Evolutionary conservation across 2,888 invertebrate genomes (phyloP).

Genomic region (Dioctria linearis): DNA sequence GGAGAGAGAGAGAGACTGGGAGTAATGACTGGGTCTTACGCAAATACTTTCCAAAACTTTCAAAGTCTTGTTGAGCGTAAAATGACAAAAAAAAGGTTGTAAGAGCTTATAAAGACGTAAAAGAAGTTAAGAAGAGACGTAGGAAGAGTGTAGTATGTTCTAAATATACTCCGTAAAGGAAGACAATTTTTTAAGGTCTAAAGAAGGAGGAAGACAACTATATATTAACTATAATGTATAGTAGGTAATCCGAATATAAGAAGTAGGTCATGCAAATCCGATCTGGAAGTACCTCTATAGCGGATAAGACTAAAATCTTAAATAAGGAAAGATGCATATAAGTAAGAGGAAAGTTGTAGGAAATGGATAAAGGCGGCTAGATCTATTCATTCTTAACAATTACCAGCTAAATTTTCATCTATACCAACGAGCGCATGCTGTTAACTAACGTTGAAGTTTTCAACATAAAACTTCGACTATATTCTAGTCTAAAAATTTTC

Average conservation of each 20-base stretch:
- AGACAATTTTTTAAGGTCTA: not conserved
- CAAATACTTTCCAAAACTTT: conserved; percentile 32
- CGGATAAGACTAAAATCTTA: not conserved
- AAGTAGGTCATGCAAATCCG: conserved; percentile 50
- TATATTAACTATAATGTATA: not conserved
- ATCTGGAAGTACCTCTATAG: conserved; percentile 16
- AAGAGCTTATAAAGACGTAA: not conserved
- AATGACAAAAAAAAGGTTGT: not conserved
- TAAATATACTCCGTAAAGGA: not conserved
- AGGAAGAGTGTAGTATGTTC: not conserved
- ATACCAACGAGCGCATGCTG: conserved; percentile 4
- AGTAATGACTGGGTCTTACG: not conserved
- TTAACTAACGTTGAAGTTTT: conserved; percentile 4
- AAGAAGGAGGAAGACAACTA: not conserved
- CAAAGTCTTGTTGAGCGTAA: conserved; percentile 14
- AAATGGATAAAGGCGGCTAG: not conserved
- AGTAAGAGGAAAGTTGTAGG: not conserved
- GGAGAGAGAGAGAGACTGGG: not conserved
- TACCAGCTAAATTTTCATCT: conserved; percentile 13
- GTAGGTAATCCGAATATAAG: not conserved
- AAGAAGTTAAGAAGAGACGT: conserved; percentile 1
- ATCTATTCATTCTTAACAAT: conserved; percentile 33
- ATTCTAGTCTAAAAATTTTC: too few species aligned
- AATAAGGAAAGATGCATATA: not conserved
- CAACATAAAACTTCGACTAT: too few species aligned